Evolutionary conservation across 2,113 vertebrate genomes (phyloP).

Genomic region (Pterocles orientalis): DNA sequence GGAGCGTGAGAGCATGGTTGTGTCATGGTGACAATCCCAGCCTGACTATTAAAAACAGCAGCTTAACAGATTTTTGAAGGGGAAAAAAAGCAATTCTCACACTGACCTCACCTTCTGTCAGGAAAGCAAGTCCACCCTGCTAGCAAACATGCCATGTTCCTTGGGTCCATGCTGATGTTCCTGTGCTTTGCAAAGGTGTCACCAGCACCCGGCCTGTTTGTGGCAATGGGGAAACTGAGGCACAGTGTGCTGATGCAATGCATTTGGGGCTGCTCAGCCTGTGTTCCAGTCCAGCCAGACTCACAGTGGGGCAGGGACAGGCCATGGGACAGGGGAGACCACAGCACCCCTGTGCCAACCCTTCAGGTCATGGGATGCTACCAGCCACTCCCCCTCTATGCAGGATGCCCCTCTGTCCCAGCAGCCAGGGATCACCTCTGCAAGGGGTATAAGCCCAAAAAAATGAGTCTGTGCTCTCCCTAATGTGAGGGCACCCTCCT

Average conservation of each 20-base stretch:
- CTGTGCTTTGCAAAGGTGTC: neutral
- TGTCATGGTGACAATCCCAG: neutral
- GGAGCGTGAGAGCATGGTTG: rapidly evolving
- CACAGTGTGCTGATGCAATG: rapidly evolving
- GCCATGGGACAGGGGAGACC: rapidly evolving
- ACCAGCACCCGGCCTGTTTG: neutral
- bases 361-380: rapidly evolving
- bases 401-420: neutral
- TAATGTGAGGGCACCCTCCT: neutral
- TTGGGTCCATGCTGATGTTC: neutral
- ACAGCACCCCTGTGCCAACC: neutral
- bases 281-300: neutral
- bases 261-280: neutral
- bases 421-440: neutral
- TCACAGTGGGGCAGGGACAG: neutral
- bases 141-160: rapidly evolving
- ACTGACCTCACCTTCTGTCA: neutral
- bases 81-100: neutral
- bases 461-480: neutral
- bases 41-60: neutral
- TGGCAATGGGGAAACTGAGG: neutral
- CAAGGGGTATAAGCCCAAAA: neutral
- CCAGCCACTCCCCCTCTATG: rapidly evolving
- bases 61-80: neutral
- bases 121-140: rapidly evolving